Percentiles rank a stretch among this genome's conserved stretches.
Evolutionary conservation across 1,140 invertebrate species (phyloP).

Genomic region (Drosophila grimshawi): DNA sequence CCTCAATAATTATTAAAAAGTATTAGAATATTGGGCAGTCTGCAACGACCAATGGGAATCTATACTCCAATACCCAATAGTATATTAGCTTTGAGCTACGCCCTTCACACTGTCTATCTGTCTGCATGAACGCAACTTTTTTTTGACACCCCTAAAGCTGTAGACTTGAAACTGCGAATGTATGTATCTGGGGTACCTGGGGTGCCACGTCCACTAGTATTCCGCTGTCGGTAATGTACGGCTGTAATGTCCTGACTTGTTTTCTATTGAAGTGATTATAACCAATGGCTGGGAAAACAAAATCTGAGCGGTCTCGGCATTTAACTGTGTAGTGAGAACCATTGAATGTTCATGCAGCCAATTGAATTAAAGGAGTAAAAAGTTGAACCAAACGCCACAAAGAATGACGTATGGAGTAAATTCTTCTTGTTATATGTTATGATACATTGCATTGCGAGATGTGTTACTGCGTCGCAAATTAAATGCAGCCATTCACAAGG

Average conservation of each 20-base stretch:
- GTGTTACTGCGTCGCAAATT: constrained; percentile 66
- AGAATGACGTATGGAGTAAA: neutral
- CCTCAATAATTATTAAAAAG: no score
- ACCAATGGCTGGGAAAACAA: constrained; percentile 45
- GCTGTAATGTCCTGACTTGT: neutral
- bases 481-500: constrained; percentile 56
- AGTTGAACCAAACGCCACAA: neutral
- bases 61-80: no score
- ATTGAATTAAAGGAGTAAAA: constrained; percentile 78
- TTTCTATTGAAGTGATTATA: constrained; percentile 44
- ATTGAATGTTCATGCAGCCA: constrained; percentile 70
- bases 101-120: no score
- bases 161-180: no score
- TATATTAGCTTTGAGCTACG: no score
- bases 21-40: no score
- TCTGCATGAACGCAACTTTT: no score
- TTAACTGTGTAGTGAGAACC: constrained; percentile 73
- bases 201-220: no score
- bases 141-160: no score
- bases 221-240: no score
- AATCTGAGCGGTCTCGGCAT: constrained; percentile 40
- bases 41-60: no score
- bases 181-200: no score
- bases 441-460: constrained; percentile 74
- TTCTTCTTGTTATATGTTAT: constrained; percentile 72